Base-by-base conservation (phyloP, 2,113 vertebrate genomes). In the Balaeniceps rex region DNA sequence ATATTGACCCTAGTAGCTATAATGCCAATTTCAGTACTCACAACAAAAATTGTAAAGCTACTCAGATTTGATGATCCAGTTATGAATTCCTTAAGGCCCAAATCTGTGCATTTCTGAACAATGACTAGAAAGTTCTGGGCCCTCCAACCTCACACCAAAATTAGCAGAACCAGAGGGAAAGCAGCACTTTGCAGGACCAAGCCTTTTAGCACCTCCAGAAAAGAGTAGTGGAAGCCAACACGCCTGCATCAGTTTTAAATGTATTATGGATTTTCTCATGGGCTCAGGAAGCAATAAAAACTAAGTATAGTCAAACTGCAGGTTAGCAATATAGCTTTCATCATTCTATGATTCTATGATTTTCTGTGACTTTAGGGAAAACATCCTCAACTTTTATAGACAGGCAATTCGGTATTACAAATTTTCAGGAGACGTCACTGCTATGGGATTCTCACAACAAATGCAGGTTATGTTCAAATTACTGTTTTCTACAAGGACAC, bases 221-320 rank as follows among this genome's bases (percentile, higher is more conserved):
- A 87, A 42, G 36, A 71, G 46, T 17, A 83, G 51, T 6, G 54
- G 55, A 91, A 93, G 47, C 52, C 64, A 94, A 95, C 63, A 80
- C 2, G 47, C 51, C 29, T 0, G 8, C 75, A 91, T 77, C n/a
- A 52, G 44, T 87, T 91, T 91, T 55, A 88, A 94, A 95, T 19
- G 63, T 42, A 91, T 65, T 58, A 83, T 14, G 46, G 78, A 68
- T 95, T 96, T 95, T 93, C 92, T 97, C 78, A 93, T 72, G 54
- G 84, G 65, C 85, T 95, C 87, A 88, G 94, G 87, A 97, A 97
- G 93, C 91, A 94, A 96, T 95, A 95, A 97, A 92, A 96, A 29
- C 47, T 64, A 95, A 96, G 84, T 70, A 82, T 52, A 93, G 69
- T 91, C 83, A 90, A 89, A 78, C 63, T 90, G 76, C 76, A 92